Evolutionary conservation across 2,797 vertebrate genomes (phyloP).

Genomic region (Bradypodion ventrale): DNA sequence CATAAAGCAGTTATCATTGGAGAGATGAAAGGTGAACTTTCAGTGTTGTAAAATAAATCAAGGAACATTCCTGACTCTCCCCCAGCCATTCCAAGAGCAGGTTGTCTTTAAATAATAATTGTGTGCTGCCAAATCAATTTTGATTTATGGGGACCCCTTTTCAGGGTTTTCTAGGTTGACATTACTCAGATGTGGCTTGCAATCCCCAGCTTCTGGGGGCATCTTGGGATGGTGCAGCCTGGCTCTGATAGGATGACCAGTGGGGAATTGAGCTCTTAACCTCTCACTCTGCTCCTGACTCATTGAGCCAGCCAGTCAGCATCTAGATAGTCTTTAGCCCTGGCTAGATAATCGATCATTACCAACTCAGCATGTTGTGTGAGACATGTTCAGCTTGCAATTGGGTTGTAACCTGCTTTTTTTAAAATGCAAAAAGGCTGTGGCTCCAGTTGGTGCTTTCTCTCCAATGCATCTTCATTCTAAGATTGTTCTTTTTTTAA

Average conservation of each 20-base stretch:
- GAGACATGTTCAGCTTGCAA: not conserved
- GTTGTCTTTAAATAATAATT: too few relatives aligned
- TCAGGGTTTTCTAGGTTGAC: too few relatives aligned
- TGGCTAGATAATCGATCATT: not conserved
- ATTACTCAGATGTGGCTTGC: too few relatives aligned
- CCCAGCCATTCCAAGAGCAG: not conserved
- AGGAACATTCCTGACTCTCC: not conserved
- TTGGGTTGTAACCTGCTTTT: not conserved
- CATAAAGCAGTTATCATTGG: not conserved
- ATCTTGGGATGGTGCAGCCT: too few relatives aligned
- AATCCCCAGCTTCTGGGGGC: too few relatives aligned
- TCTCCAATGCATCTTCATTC: not conserved
- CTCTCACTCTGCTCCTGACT: too few relatives aligned
- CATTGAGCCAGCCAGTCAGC: too few relatives aligned
- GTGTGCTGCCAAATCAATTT: too few relatives aligned
- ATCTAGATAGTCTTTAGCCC: not conserved
- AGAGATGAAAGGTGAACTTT: not conserved
- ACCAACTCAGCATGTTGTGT: not conserved
- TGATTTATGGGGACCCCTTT: too few relatives aligned
- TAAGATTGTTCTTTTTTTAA: not conserved
- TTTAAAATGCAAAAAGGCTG: not conserved
- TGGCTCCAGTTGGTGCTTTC: not conserved
- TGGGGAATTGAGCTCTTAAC: too few relatives aligned
- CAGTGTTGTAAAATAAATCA: slow-evolving; percentile 23
- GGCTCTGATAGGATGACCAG: too few relatives aligned